phyloP scores from a whole-genome alignment of 2,888 invertebrate genomes.

The Andricus curvator region DNA sequence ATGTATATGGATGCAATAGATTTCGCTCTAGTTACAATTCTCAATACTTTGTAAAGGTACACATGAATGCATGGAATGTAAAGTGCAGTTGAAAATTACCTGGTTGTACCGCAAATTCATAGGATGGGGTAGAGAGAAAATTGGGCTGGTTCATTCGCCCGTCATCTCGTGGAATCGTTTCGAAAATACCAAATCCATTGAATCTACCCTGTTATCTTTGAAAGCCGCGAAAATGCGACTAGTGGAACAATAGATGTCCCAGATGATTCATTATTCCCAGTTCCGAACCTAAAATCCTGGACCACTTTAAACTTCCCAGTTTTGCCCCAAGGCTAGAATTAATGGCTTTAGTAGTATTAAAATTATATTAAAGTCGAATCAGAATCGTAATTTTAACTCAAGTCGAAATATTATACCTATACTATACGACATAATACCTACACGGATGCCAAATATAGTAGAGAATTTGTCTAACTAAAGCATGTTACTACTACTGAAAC shows the following conservation, averaged over 20 bases:
- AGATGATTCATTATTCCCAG: slow-evolving; percentile 29
- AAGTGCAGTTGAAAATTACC: slow-evolving; percentile 21
- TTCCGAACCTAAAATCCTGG: not conserved
- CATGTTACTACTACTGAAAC: not conserved
- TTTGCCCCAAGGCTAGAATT: not conserved
- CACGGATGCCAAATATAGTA: not conserved
- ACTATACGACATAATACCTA: not conserved
- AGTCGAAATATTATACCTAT: not conserved
- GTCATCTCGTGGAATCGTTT: slow-evolving; percentile 38
- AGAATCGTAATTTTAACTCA: not conserved
- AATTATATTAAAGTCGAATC: not conserved
- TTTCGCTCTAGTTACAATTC: slow-evolving; percentile 6
- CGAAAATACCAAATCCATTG: slow-evolving; percentile 58
- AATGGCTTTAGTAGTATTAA: not conserved
- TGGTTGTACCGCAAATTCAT: slow-evolving; percentile 28
- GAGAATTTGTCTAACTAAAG: not conserved
- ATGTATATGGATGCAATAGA: not conserved
- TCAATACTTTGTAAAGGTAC: slow-evolving; percentile 12
- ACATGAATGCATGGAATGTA: slow-evolving; percentile 8
- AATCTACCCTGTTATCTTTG: slow-evolving; percentile 37
- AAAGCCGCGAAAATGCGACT: slow-evolving; percentile 27
- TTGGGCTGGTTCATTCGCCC: slow-evolving; percentile 59
- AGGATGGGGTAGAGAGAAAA: slow-evolving; percentile 59
- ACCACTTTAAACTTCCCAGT: not conserved
- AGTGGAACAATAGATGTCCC: slow-evolving; percentile 27